A percentile compares a stretch with the other conserved stretches of the same genome.
Evolutionary conservation across 2,113 vertebrate species (phyloP).

Genomic region (Lasiurus borealis): DNA sequence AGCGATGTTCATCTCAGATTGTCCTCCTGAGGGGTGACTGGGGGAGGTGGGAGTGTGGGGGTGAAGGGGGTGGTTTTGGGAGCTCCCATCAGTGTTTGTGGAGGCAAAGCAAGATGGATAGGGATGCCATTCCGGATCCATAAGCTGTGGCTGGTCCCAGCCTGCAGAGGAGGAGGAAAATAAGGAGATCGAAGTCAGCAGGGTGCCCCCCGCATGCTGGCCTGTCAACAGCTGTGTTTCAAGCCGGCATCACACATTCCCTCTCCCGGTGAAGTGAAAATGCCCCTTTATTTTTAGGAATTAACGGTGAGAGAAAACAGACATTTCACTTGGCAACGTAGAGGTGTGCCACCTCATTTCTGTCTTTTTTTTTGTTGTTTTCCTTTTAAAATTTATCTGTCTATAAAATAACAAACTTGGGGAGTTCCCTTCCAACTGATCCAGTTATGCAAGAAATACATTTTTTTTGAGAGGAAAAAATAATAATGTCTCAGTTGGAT

Average conservation of each 20-base stretch:
- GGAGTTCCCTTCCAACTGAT: conserved; percentile 7
- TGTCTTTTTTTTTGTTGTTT: not conserved
- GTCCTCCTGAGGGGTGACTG: not conserved
- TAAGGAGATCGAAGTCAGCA: rapidly evolving
- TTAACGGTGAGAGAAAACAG: not conserved
- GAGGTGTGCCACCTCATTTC: not conserved
- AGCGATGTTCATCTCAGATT: not conserved
- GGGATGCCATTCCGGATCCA: not conserved
- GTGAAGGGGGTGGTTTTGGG: not conserved
- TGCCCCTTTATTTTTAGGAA: not conserved
- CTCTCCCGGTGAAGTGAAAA: not conserved
- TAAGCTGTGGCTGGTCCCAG: too few relatives aligned
- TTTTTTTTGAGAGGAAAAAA: not conserved
- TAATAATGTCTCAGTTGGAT: not conserved
- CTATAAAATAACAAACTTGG: not conserved
- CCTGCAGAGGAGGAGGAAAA: not conserved
- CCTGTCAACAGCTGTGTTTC: not conserved
- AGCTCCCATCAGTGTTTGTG: not conserved
- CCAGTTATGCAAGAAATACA: not conserved
- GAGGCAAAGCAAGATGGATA: not conserved
- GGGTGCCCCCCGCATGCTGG: rapidly evolving
- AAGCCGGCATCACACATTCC: not conserved
- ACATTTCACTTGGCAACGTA: not conserved
- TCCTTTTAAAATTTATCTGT: not conserved
- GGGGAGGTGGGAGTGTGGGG: too few relatives aligned